Evolutionary conservation across 1,140 invertebrate species (phyloP), one percentile per base, ranked within the genome.

Genomic region (Megalonaias nervosa): DNA sequence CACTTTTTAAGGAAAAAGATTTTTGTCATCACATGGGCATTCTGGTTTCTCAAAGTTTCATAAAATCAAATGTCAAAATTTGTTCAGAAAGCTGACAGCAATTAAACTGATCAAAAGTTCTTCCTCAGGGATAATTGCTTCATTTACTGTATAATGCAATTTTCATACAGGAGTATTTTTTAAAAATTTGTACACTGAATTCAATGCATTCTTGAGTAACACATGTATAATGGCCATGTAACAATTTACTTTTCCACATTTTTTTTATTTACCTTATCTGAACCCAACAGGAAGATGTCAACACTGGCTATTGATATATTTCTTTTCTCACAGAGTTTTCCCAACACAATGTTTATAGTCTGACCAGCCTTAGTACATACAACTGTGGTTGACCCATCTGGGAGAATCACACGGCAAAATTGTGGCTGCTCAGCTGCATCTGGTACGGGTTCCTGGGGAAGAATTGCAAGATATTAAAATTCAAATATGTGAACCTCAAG

Each of bases 301-400:
- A 95, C 95, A 75, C 94, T 93, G 81, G 94, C 93, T 88, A 95
- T 96, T 74, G 92, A 92, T 23, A 97, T 91, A 75, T 94, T 94
- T 80, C 96, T 90, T 90, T 96, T 96, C 85, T 96, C 95, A 83
- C 98, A 93, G 61, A 98, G 92, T 67, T 95, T 93, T 77, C 94
- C 94, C 55, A 98, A 93, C 75, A 98, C 92, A 75, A 94, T 93
- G 80, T 94, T 93, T 77, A 97, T 94, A 15, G 94, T 94, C 81
- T 96, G 94, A 56, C 93, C 94, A 88, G 92, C 92, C 89, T 93
- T 93, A 19, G 94, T 94, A 86, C 94, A 94, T 67, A 98, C 95
- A 79, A 98, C 97, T 11, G 97, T 97, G 16, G 97, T 97, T 38
- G 96, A 96, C 66, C 95, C 94, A 91, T 97, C 97, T 6, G 96